Evolutionary conservation across 2,888 invertebrate species (phyloP).

Genomic region (Apodemia hepburni): DNA sequence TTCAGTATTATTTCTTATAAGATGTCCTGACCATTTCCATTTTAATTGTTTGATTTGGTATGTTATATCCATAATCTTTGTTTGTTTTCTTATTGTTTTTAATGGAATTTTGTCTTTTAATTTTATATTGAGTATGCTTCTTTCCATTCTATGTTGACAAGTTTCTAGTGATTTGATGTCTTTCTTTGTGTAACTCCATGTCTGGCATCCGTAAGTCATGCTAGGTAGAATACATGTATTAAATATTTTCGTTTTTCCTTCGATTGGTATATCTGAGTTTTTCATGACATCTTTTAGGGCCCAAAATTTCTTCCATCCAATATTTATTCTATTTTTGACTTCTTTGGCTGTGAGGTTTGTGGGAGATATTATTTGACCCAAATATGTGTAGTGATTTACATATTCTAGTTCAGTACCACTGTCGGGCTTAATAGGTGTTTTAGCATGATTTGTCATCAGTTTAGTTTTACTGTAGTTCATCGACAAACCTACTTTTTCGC

Average conservation of each 20-base stretch:
- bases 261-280: slow-evolving; percentile 16
- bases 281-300: slow-evolving; percentile 22
- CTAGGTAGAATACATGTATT: slow-evolving; percentile 10
- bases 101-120: not conserved
- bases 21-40: not conserved
- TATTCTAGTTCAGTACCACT: slow-evolving; percentile 19
- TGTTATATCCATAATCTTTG: not conserved
- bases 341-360: slow-evolving; percentile 22
- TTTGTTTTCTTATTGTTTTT: not conserved
- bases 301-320: slow-evolving; percentile 25
- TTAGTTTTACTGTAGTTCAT: slow-evolving; percentile 27
- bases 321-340: slow-evolving; percentile 19
- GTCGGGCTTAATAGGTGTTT: slow-evolving; percentile 14
- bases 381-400: slow-evolving; percentile 22
- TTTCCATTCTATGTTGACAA: not conserved
- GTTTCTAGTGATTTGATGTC: not conserved
- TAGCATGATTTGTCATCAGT: not conserved
- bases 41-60: not conserved
- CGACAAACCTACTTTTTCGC: slow-evolving; percentile 21
- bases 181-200: not conserved
- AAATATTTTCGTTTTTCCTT: slow-evolving; percentile 14
- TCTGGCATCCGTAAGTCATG: slow-evolving; percentile 4
- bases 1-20: not conserved
- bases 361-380: slow-evolving; percentile 23
- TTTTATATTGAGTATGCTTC: not conserved